Base-by-base conservation (phyloP, 2,113 vertebrate genomes). In the Passer domesticus region DNA sequence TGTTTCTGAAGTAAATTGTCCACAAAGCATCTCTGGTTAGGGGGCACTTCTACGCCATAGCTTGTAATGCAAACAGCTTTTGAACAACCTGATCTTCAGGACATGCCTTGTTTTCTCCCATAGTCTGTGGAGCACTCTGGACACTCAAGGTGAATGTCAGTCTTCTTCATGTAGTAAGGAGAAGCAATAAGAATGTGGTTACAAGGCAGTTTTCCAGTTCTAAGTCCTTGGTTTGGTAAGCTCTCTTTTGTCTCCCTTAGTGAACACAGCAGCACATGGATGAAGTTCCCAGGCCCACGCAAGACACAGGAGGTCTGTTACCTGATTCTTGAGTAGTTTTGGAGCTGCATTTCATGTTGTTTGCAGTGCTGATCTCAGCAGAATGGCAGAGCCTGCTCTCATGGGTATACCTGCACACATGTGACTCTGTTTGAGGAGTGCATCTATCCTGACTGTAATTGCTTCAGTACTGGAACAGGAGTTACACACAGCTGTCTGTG, bases 41-140 rank as follows among this genome's bases (percentile, higher is more conserved):
- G 46, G 41, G 15, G 5, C 43, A 13, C 5, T 68, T 67, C 25
- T 13, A 11, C 0, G 5, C 52, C 52, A 14, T 0, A 4, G 8
- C 55, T 75, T 2, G 0, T 66, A 30, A 35, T 8, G 19, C 1
- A 6, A 52, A 30, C 52, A 60, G 15, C 68, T 70, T 56, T 35
- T 35, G 70, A 77, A 10, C 23, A 44, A 0, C 35, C 25, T 75
- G 17, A 18, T 84, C 12, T 47, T 83, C 30, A 37, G 35, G 13
- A 10, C n/a, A 15, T 80, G 55, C 28, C 16, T n/a, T 39, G 33
- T 35, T 43, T 64, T 85, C 47, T 83, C 27, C 43, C 22, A 0
- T 28, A 47, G 8, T 69, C 68, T 39, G 22, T 50, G 53, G 83
- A 70, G 62, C 43, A 2, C 23, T 76, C 33, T 46, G 92, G 44